Evolutionary conservation across 2,888 invertebrate species (phyloP), one percentile per base, ranked within the genome.

Genomic region (Harpalus rubripes): DNA sequence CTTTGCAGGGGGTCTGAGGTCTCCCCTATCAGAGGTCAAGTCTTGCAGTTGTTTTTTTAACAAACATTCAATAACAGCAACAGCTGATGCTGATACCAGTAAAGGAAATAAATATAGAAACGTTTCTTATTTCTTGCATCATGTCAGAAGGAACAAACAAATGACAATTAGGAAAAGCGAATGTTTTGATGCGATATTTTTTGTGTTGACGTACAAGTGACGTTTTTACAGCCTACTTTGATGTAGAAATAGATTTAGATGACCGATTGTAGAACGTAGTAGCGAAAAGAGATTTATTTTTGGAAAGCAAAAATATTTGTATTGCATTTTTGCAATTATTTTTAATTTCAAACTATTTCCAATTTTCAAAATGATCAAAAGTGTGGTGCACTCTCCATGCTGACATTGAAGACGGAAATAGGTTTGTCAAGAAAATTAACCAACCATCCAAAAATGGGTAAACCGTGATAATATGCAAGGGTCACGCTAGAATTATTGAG

Each of bases 151-250:
- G 18, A 78, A 58, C 4, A 78, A 78, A 78, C n/a, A 78, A 76
- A 52, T 52, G 56, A 78, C 26, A 74, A 16, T 74, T 44, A 74
- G 72, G 72, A 74, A 74, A 44, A 74, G 72, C 44, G 41, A 74
- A 8, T 74, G 72, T 74, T 74, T 74, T 72, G 72, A 72, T 72
- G 18, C 3, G 22, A 22, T 22, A n/a, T 22, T 3, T 74, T 74
- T 44, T 10, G 72, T 44, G 16, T 16, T 74, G 72, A 74, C 72
- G 78, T 78, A 26, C 18, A 39, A 39, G 26, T 78, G 56, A 78
- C 78, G 78, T 58, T 78, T 56, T 56, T 12, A 44, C 72, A 18
- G 72, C 72, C 72, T 74, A 74, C 72, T 74, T 44, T 15, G 7
- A 74, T 12, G 0, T 74, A 74, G 12, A 74, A 44, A 44, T 74